Base-by-base conservation (phyloP, 2,888 invertebrate species). In the Dromius quadrimaculatus region DNA sequence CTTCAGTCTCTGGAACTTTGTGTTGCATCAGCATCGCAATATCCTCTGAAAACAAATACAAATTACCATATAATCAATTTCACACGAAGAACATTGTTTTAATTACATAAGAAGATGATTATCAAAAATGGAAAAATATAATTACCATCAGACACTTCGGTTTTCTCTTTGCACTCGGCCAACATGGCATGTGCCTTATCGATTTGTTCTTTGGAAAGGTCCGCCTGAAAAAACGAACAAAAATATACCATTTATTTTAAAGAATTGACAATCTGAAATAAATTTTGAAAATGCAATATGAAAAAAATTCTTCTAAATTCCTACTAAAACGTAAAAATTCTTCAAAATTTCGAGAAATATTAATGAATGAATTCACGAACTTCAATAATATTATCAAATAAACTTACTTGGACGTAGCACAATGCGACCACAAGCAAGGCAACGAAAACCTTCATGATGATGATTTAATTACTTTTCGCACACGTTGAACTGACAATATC, bases 21-120 rank as follows among this genome's bases (percentile, higher is more conserved):
- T 41, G 62, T 41, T 43, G 62, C 62, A 62, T 41, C 11, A 62
- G 8, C 13, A 20, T 23, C 1, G 5, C 15, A 23, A 62, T 6
- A 13, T 62, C 62, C 22, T 62, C 62, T 62, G 36, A 6, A 45
- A 45, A 6, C 4, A 32, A 32, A 32, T n/a, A n/a, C n/a, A n/a
- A n/a, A n/a, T n/a, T n/a, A n/a, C n/a, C n/a, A n/a, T n/a, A n/a
- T n/a, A n/a, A 11, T 36, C 8, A 36, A 36, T 11, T 36, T 1
- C 8, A 36, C n/a, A 36, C 4, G 9, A 47, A 47, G 11, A n/a
- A 36, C 11, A 13, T 15, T 43, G 8, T 15, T 43, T 2, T 43
- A 43, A 2, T 15, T 17, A 15, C 3, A 15, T 15, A 15, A 2
- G 0, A 41, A 41, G 8, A 45, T 19, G 5, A 47, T 1, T 22